Evolutionary conservation across 1,140 invertebrate species (phyloP).

Genomic region (Polyergus mexicanus): DNA sequence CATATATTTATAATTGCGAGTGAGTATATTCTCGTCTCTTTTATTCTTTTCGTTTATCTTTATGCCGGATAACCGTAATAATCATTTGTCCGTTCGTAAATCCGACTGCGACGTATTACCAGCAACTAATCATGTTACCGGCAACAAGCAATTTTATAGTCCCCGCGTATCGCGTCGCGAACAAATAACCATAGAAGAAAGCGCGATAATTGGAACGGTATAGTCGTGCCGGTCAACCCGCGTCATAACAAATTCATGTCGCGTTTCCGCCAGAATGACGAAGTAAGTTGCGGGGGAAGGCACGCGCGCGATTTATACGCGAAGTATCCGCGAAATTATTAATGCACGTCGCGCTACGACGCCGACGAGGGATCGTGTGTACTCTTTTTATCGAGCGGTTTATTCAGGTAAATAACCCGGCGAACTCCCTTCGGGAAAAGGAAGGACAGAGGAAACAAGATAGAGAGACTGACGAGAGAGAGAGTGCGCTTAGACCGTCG

Average conservation of each 20-base stretch:
- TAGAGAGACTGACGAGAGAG: background rate
- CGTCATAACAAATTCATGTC: slow-evolving; percentile 60
- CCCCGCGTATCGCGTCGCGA: slow-evolving; percentile 44
- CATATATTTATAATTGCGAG: background rate
- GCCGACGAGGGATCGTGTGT: slow-evolving; percentile 11
- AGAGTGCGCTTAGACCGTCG: slow-evolving; percentile 30
- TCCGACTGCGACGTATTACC: slow-evolving; percentile 38
- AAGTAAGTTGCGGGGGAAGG: slow-evolving; percentile 57
- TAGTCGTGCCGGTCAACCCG: slow-evolving; percentile 51
- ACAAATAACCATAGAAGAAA: slow-evolving; percentile 57
- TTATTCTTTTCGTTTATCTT: background rate
- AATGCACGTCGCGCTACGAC: slow-evolving; percentile 46
- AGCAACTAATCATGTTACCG: slow-evolving; percentile 51
- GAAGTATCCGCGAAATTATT: slow-evolving; percentile 68
- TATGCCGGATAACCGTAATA: background rate
- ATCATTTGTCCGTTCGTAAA: slow-evolving; percentile 9
- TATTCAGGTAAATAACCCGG: slow-evolving; percentile 69
- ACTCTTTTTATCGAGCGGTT: slow-evolving; percentile 65
- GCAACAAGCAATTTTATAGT: slow-evolving; percentile 58
- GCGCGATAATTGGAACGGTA: slow-evolving; percentile 58
- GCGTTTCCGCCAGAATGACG: slow-evolving; percentile 59
- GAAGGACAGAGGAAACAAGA: background rate
- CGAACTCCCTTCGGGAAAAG: slow-evolving; percentile 12
- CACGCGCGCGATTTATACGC: slow-evolving; percentile 54
- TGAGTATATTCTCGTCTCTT: no score